Evolutionary conservation across 1,140 invertebrate genomes (phyloP).

Genomic region (Asbolus verrucosus): DNA sequence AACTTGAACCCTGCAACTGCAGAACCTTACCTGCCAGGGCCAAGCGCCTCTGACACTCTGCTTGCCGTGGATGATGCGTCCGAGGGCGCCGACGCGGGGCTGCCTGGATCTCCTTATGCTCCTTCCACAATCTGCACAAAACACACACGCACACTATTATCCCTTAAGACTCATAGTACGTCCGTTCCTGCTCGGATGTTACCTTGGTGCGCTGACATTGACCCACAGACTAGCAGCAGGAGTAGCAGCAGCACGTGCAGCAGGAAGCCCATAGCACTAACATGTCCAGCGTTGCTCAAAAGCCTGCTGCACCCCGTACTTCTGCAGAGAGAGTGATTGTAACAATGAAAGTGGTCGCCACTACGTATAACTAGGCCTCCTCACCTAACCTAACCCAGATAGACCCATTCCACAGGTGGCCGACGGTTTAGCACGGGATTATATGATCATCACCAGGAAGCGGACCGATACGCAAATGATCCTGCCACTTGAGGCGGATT

Average conservation of each 20-base stretch:
- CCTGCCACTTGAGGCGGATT: too few relatives aligned
- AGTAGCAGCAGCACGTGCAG: too few relatives aligned
- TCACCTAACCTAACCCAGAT: conserved; percentile 53
- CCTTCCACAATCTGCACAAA: conserved; percentile 69
- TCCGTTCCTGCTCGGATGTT: too few relatives aligned
- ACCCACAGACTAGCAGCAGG: conserved; percentile 54
- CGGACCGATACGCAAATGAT: too few relatives aligned
- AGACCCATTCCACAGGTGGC: conserved; percentile 15
- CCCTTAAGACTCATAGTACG: too few relatives aligned
- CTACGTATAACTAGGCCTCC: conserved; percentile 52
- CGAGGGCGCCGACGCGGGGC: conserved; percentile 67
- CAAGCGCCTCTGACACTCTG: conserved; percentile 82
- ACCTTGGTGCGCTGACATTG: conserved; percentile 56
- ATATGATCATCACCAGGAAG: background rate
- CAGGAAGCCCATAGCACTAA: conserved; percentile 56
- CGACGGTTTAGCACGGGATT: conserved; percentile 5
- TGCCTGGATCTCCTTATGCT: conserved; percentile 69
- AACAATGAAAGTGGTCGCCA: conserved; percentile 59
- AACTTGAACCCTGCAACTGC: conserved; percentile 45
- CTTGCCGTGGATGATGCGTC: conserved; percentile 82
- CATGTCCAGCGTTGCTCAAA: conserved; percentile 49
- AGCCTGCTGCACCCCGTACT: conserved; percentile 40
- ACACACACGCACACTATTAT: conserved; percentile 29
- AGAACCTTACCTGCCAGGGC: conserved; percentile 81
- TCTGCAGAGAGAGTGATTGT: conserved; percentile 57